Percentiles rank a stretch among this genome's conserved stretches.
These are phyloP conservation scores for Copsychus sechellarum DNA, from an alignment of 2,113 vertebrate species.

Conservation along the genomic window DNA sequence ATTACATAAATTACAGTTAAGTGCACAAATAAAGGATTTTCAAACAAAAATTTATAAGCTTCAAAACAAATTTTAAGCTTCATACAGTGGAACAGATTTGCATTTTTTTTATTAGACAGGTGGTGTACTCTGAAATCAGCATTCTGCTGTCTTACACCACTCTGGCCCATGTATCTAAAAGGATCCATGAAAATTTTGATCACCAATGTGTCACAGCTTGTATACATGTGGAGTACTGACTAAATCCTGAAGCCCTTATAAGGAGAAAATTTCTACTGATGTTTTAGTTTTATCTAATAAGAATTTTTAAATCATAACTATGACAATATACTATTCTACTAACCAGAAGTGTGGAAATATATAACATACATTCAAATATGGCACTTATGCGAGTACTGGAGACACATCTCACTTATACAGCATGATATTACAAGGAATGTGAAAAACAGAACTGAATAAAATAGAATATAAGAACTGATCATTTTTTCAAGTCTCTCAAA, in stretches of 20 bases:
- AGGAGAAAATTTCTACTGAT: neutral
- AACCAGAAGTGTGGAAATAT: neutral
- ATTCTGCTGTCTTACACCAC: neutral
- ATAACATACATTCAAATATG: conserved; percentile 18
- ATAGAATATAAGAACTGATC: neutral
- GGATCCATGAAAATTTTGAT: neutral
- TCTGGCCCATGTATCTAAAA: neutral
- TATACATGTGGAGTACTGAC: neutral
- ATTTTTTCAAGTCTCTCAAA: neutral
- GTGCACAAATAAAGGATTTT: neutral
- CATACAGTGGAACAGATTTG: neutral
- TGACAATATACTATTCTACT: neutral
- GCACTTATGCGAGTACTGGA: neutral
- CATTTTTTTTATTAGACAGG: conserved; percentile 2
- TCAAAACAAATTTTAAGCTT: conserved; percentile 1
- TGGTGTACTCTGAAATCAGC: neutral
- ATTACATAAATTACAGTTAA: conserved; percentile 2
- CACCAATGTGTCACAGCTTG: neutral
- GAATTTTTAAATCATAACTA: neutral
- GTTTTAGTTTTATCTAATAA: neutral
- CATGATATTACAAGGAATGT: neutral
- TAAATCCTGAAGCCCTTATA: conserved; percentile 21
- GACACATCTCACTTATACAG: neutral
- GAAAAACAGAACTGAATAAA: neutral
- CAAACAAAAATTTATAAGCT: neutral